A percentile compares a stretch with the other conserved stretches of the same genome.
These are phyloP conservation scores for Nematopogon swammerdamellus DNA, from an alignment of 2,888 invertebrate species.

Conservation along the genomic window DNA sequence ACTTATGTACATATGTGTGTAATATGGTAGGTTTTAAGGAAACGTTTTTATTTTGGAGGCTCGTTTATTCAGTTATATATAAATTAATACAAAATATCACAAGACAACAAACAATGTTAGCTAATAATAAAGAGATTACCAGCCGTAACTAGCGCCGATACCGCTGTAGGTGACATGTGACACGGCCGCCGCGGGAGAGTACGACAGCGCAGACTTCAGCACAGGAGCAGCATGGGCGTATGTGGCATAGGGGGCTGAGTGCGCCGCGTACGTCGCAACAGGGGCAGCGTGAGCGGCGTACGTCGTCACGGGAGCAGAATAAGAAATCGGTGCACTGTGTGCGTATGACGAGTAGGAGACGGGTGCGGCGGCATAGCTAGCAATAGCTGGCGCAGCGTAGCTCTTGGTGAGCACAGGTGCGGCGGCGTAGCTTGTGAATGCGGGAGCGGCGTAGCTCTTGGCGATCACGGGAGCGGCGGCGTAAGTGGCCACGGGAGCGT, in stretches of 20 bases:
- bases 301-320: too few relatives aligned
- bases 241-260: conserved; percentile 21
- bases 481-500: conserved; percentile 18
- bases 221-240: conserved; percentile 32
- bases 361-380: conserved; percentile 12
- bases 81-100: neutral
- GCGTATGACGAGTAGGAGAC: conserved; percentile 14
- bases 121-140: conserved; percentile 41
- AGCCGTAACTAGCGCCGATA: conserved; percentile 62
- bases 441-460: conserved; percentile 24
- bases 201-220: conserved; percentile 40
- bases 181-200: conserved; percentile 60
- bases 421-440: conserved; percentile 18
- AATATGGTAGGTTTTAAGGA: too few relatives aligned
- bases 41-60: too few relatives aligned
- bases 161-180: conserved; percentile 63
- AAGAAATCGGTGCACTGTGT: conserved; percentile 10
- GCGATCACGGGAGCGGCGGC: conserved; percentile 38
- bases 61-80: neutral
- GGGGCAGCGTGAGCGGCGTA: conserved; percentile 18
- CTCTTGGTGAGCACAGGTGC: too few relatives aligned
- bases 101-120: neutral
- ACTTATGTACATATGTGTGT: too few relatives aligned
- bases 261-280: conserved; percentile 21
- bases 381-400: too few relatives aligned